Evolutionary conservation across 2,113 vertebrate genomes (phyloP).

Genomic region (Engraulis encrasicolus): DNA sequence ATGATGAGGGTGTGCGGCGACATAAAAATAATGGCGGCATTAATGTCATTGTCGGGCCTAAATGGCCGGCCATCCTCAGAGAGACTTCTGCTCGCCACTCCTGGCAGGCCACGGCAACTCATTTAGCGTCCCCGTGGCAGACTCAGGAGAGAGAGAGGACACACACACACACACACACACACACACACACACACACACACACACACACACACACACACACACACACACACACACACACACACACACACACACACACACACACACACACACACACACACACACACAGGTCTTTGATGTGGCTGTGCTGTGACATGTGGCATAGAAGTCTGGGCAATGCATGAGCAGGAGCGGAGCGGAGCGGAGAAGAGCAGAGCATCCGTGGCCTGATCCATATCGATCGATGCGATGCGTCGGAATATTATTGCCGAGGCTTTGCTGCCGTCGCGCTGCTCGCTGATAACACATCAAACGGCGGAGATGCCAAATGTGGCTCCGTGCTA

Average conservation of each 20-base stretch:
- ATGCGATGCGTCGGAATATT: neutral
- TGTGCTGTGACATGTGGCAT: neutral
- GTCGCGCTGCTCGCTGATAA: neutral
- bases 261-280: no score
- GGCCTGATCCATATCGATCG: conserved; percentile 13
- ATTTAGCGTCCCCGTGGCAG: neutral
- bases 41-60: neutral
- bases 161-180: no score
- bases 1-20: no score
- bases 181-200: no score
- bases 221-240: no score
- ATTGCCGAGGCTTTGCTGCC: neutral
- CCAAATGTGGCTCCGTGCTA: conserved; percentile 16
- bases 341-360: no score
- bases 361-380: neutral
- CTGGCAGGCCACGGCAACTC: neutral
- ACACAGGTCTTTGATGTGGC: conserved; percentile 10
- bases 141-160: neutral
- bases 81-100: neutral
- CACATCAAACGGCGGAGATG: neutral
- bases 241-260: no score
- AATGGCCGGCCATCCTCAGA: neutral
- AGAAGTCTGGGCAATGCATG: neutral
- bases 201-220: no score
- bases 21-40: neutral